Evolutionary conservation across 2,888 invertebrate species (phyloP), one percentile per base, ranked within the genome.

Genomic region (Ectropis crepuscularia): DNA sequence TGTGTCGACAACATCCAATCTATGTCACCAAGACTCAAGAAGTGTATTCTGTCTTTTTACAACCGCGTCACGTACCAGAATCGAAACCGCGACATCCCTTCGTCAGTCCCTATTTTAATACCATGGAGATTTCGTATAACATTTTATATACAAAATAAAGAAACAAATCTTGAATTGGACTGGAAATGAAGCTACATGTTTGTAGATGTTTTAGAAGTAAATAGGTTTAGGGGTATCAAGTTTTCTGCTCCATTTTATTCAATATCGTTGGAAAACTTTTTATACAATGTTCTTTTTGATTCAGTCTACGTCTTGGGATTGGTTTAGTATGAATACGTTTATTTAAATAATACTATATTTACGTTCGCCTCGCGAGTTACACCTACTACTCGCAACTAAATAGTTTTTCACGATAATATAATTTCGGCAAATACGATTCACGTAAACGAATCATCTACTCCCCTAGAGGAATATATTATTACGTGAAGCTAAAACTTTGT

Each of bases 211-310:
- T 50, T 51, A 41, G 51, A 42, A 51, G 51, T 42, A 51, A 57
- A 61, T 61, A 42, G 50, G 53, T 39, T 63, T 54, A 58, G 46
- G 54, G 49, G 53, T 62, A 57, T 58, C 45, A 45, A 53, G 45
- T 58, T 57, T 49, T 9, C 36, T 46, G 45, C 46, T 54, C 38
- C 6, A 38, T 10, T 51, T 57, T 58, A 58, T 63, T 58, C 58
- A 54, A 54, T 58, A 47, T 41, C n/a, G 45, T 55, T 51, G 39
- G 63, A 6, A 53, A 9, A 6, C 43, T 38, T 49, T 12, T 47
- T 43, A 53, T 41, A 6, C n/a, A 42, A 45, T 2, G 43, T 43
- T 45, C 11, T 11, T 43, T 57, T 12, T 57, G 42, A 43, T 12
- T 50, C 7, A 6, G 37, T 51, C 16, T 28, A 38, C 6, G 12